A percentile compares a stretch with the other conserved stretches of the same genome.
phyloP scores from a whole-genome alignment of 2,888 invertebrate genomes.

The Poecilobothrus nobilitatus region DNA sequence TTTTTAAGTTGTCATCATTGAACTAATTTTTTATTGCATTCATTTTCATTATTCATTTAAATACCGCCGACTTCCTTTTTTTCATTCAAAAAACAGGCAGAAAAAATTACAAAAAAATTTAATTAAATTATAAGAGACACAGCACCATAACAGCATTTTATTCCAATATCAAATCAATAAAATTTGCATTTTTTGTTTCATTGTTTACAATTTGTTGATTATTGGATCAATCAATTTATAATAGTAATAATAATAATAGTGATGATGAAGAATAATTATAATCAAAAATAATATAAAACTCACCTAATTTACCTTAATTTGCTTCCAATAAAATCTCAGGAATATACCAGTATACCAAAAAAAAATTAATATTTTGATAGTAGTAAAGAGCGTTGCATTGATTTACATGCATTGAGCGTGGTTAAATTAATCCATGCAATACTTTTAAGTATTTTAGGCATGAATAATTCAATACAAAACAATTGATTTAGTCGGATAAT shows the following conservation, averaged over 20 bases:
- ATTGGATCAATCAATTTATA: too few relatives aligned
- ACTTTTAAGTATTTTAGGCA: background rate
- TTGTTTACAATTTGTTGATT: too few relatives aligned
- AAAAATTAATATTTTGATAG: too few relatives aligned
- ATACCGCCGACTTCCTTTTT: too few relatives aligned
- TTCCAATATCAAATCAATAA: background rate
- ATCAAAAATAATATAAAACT: background rate
- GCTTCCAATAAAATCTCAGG: too few relatives aligned
- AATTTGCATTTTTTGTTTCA: background rate
- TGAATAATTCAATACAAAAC: background rate
- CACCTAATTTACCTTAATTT: too few relatives aligned
- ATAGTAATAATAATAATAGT: too few relatives aligned
- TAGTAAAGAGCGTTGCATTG: too few relatives aligned
- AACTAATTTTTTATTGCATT: constrained; percentile 4
- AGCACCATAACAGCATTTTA: background rate
- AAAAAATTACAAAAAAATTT: background rate
- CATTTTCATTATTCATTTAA: too few relatives aligned
- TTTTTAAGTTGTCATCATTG: background rate
- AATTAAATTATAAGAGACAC: background rate
- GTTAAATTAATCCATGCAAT: background rate
- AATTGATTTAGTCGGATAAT: too few relatives aligned
- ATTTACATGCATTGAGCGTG: background rate
- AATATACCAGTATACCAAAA: too few relatives aligned
- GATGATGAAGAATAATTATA: background rate
- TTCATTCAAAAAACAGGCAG: background rate